A percentile compares a stretch with the other conserved stretches of the same genome.
Evolutionary conservation across 2,888 invertebrate genomes (phyloP).

Genomic region (Labia minor): DNA sequence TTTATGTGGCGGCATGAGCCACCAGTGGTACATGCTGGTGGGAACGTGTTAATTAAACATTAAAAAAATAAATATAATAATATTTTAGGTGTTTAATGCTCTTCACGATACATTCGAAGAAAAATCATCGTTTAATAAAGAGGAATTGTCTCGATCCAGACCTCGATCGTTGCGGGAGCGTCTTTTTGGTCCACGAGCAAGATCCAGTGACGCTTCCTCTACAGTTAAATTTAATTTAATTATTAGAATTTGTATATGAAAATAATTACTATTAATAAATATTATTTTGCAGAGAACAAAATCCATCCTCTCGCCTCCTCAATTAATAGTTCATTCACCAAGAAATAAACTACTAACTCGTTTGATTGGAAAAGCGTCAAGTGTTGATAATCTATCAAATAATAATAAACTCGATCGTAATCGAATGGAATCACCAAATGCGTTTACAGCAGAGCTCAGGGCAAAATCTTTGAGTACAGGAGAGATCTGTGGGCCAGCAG

Average conservation of each 20-base stretch:
- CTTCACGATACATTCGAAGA: constrained; percentile 42
- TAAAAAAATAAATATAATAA: too few species aligned
- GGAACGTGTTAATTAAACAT: too few species aligned
- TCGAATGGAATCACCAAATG: background rate
- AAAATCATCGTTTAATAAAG: constrained; percentile 25
- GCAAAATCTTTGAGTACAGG: constrained; percentile 39
- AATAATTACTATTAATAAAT: too few species aligned
- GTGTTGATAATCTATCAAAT: constrained; percentile 40
- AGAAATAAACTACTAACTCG: constrained; percentile 42
- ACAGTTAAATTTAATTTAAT: background rate
- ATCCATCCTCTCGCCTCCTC: background rate
- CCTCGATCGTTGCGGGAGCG: constrained; percentile 39
- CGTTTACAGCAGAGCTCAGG: constrained; percentile 30
- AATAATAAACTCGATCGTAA: background rate
- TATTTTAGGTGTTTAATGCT: constrained; percentile 38
- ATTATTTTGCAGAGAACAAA: background rate
- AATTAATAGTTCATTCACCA: constrained; percentile 32
- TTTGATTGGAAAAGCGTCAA: constrained; percentile 39
- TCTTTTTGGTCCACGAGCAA: constrained; percentile 34
- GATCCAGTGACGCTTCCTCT: background rate
- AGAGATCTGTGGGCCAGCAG: constrained; percentile 35
- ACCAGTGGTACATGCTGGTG: too few species aligned
- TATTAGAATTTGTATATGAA: background rate
- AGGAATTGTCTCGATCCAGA: constrained; percentile 32
- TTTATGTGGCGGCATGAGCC: too few species aligned